Evolutionary conservation across 2,888 invertebrate genomes (phyloP), one percentile per base, ranked within the genome.

Genomic region (Lymantria monacha): DNA sequence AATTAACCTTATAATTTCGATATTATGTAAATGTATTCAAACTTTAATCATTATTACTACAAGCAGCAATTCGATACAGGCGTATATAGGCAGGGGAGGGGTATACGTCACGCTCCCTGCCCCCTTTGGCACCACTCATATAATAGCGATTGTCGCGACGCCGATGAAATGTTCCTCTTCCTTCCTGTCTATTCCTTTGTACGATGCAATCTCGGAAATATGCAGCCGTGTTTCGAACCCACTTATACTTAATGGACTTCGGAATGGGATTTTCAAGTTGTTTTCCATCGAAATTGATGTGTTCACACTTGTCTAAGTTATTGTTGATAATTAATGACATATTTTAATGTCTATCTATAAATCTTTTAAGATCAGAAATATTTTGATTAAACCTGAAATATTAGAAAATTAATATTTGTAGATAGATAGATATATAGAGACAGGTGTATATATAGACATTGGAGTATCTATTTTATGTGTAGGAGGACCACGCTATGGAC

Each of bases 141-240:
- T 79, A 80, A 81, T 76, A 71, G 74, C 66, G 70, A 74, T 70
- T 74, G 71, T 72, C 77, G 76, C 81, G 80, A 69, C 76, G 73
- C 76, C 76, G 74, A 76, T 75, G 76, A 74, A 76, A 80, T 80
- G 79, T 75, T 73, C 63, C 68, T 70, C 75, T 85, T 85, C 83
- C 85, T 86, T 85, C 86, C 85, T 84, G 78, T 76, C 75, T 76
- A 66, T 60, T 69, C 66, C 68, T 73, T 74, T 70, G 67, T 67
- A 56, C 63, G 63, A 61, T 59, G 54, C 69, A 53, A 67, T 63
- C 63, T 63, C 63, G 63, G 65, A 67, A 69, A 67, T 66, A 66
- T 69, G 70, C 60, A 66, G 55, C 51, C 63, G 57, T 67, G 65
- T 66, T 69, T 69, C 63, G 68, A 57, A 57, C 60, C 59, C 55